Evolutionary conservation across 2,113 vertebrate species (phyloP).

Genomic region (Thunnus maccoyii): DNA sequence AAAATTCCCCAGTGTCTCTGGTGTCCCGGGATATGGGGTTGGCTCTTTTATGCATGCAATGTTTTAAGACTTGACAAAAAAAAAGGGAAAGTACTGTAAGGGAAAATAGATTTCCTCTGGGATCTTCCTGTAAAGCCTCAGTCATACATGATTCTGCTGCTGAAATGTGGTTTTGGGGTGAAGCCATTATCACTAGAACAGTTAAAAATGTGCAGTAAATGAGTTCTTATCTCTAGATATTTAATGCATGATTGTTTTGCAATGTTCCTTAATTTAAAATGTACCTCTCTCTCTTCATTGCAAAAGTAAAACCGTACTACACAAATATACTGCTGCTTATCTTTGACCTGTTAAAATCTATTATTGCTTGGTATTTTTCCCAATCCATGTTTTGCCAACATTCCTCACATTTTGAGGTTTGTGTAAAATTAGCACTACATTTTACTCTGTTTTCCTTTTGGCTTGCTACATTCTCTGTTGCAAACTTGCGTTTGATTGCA

Average conservation of each 20-base stretch:
- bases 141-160: not conserved
- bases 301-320: not conserved
- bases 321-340: too few species aligned
- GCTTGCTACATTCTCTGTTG: not conserved
- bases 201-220: not conserved
- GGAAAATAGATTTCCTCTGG: not conserved
- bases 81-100: not conserved
- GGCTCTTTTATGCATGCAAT: too few species aligned
- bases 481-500: slow-evolving; percentile 2
- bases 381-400: not conserved
- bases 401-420: not conserved
- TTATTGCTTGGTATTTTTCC: not conserved
- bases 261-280: not conserved
- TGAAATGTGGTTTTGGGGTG: not conserved
- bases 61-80: not conserved
- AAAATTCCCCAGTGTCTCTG: slow-evolving; percentile 11
- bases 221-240: not conserved
- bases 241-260: not conserved
- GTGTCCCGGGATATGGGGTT: not conserved
- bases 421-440: not conserved
- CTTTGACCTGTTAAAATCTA: too few species aligned
- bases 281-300: not conserved
- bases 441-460: not conserved
- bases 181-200: not conserved
- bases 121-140: not conserved